phyloP scores from a whole-genome alignment of 2,113 vertebrate species.

The crab-eating macaque (Macaca fascicularis) region T2T-MFA8v1.1 NC_088393.1:56006001-56006500 shows the following conservation, averaged over 20 bases:
- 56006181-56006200: constrained; percentile 90
- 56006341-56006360: not conserved
- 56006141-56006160: constrained; percentile 90
- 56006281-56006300: not conserved
- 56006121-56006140: constrained; percentile 86
- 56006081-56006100: constrained; percentile 90
- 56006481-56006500: not conserved
- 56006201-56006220: constrained; percentile 87
- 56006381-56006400: not conserved
- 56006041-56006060: rapidly evolving
- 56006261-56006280: not conserved
- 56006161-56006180: constrained; percentile 87
- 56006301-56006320: not conserved
- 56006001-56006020: rapidly evolving
- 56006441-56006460: not conserved
- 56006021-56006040: rapidly evolving
- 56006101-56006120: constrained; percentile 88
- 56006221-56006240: not conserved
- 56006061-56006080: constrained; percentile 94
- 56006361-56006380: no score
- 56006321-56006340: not conserved
- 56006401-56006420: not conserved
- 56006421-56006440: not conserved
- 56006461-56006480: not conserved
- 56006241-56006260: rapidly evolving